Conservation (phyloP, 2,113 vertebrate genomes). For the Ptychochromis oligacanthus region DNA sequence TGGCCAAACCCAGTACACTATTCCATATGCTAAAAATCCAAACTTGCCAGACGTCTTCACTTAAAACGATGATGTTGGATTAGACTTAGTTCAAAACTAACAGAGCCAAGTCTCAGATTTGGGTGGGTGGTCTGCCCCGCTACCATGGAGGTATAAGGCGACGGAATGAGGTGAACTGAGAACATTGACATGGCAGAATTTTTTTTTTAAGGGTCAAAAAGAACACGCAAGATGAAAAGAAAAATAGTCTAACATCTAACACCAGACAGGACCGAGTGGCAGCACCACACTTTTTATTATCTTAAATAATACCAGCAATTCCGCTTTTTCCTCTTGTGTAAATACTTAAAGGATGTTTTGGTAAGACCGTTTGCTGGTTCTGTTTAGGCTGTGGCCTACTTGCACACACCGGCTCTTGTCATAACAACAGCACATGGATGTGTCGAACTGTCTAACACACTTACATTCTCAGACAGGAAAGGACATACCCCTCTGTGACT, state of each 20-base stretch:
- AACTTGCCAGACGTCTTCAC: conserved; percentile 1
- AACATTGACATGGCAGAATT: conserved; percentile 31
- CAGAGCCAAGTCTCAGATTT: conserved; percentile 43
- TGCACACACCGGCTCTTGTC: conserved; percentile 30
- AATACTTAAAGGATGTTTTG: conserved; percentile 47
- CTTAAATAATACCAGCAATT: conserved; percentile 63
- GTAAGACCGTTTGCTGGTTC: neutral
- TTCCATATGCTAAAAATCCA: conserved; percentile 25
- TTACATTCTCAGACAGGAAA: conserved; percentile 31
- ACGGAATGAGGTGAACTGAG: conserved; percentile 41
- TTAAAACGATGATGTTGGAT: conserved; percentile 27
- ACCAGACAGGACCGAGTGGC: conserved; percentile 50
- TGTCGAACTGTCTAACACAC: conserved; percentile 5
- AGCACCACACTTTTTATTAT: conserved; percentile 64
- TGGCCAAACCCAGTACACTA: neutral
- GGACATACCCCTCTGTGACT: neutral
- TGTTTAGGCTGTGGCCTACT: conserved; percentile 2
- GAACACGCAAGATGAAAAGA: too few relatives aligned
- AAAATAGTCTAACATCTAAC: conserved; percentile 18
- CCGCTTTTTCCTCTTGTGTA: conserved; percentile 34
- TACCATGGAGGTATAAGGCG: conserved; percentile 50
- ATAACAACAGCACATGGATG: conserved; percentile 42
- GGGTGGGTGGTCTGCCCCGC: conserved; percentile 65
- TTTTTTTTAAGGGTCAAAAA: conserved; percentile 37
- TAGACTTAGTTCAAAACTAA: conserved; percentile 49